phyloP scores from a whole-genome alignment of 2,113 vertebrate species.

The Corythoichthys intestinalis region DNA sequence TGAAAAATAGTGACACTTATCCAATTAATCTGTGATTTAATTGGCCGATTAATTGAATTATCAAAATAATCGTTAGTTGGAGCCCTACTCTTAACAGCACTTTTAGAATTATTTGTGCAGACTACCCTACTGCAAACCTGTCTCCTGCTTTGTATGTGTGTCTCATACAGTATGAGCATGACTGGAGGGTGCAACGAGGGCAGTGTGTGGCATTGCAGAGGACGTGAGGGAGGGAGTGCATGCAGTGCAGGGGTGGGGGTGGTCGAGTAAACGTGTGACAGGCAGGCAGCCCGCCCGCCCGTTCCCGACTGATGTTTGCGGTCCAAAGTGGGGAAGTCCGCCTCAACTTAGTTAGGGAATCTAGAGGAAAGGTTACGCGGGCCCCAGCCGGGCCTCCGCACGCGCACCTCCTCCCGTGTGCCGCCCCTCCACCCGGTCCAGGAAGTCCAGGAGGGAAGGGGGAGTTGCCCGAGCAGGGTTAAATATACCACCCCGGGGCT shows the following conservation, averaged over 20 bases:
- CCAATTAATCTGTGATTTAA: too few species aligned
- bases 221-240: constrained; percentile 32
- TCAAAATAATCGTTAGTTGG: too few species aligned
- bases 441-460: constrained; percentile 44
- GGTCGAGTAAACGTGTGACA: constrained; percentile 42
- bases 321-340: constrained; percentile 60
- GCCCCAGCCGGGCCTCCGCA: constrained; percentile 53
- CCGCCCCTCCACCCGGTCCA: constrained; percentile 36
- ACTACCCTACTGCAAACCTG: constrained; percentile 14
- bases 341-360: constrained; percentile 55
- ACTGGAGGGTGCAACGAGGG: constrained; percentile 48
- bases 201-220: constrained; percentile 25
- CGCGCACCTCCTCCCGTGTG: constrained; percentile 51
- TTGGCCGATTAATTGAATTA: too few species aligned
- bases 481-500: constrained; percentile 55
- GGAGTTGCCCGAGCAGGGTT: constrained; percentile 43
- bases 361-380: constrained; percentile 68
- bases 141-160: neutral
- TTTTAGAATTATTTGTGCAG: constrained; percentile 1
- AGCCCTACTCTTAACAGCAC: neutral
- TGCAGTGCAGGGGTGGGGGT: neutral
- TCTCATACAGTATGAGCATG: constrained; percentile 52
- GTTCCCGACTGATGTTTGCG: constrained; percentile 53
- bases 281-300: constrained; percentile 18
- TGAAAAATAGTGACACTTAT: too few species aligned